Base-by-base conservation (phyloP, 2,797 vertebrate genomes). In the Adelosebastes latens region DNA sequence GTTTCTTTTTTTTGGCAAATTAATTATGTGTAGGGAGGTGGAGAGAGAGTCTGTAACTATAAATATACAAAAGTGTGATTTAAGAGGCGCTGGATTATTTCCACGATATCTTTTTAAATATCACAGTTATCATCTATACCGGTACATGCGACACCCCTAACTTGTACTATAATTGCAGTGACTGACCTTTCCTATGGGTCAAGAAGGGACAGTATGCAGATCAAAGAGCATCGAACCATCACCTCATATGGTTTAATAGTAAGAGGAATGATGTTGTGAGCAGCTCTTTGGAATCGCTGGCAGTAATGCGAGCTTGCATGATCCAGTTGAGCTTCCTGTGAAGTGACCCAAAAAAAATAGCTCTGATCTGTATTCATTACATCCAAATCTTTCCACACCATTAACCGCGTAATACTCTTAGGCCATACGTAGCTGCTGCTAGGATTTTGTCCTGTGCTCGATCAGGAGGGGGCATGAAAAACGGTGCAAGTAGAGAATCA, bases 331-430 rank as follows among this genome's bases (percentile, higher is more conserved):
- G 91, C 91, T 88, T 88, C 83, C 86, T 84, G 89, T 93, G 90
- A 94, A 93, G 90, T 94, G 94, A 94, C 91, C 89, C 87, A 77
- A 86, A 92, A 86, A 84, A 86, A 92, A 91, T 73, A 72, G 71
- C 86, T 89, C 85, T 66, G 88, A 89, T 95, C 88, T 90, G 92
- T 93, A 93, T 94, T 93, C 91, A 92, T 94, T 93, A 90, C 92
- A 92, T 94, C 88, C 84, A 85, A 89, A 93, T 92, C 81, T 92
- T 94, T 95, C 92, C 86, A 89, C 93, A 92, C 91, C 90, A 93
- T 95, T 94, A 93, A 91, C 88, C 55, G 60, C 27, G 27, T 90
- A 92, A 94, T 92, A 88, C 88, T 91, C 80, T 70, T 59, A 87
- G 83, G 89, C 77, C 86, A 82, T 90, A 86, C 65, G 27, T 72